Conservation (phyloP, 2,888 invertebrate genomes). For the Smittia sp. region DNA sequence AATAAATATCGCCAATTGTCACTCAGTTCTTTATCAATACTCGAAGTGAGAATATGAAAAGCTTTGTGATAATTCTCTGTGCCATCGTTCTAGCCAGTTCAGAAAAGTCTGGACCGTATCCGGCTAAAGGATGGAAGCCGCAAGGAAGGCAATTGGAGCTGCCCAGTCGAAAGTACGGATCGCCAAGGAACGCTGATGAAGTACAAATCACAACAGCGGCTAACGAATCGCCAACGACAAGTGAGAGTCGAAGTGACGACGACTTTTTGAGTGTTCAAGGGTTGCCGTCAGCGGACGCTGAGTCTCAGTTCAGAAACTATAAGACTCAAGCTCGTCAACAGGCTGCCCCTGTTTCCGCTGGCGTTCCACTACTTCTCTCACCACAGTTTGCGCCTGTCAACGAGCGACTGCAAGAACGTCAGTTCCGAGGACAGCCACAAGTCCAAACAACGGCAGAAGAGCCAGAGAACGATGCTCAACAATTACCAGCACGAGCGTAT, state of each 20-base stretch:
- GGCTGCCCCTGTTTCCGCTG: constrained; percentile 11
- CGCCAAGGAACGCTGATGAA: background rate
- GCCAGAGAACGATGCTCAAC: constrained; percentile 23
- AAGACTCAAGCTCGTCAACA: constrained; percentile 5
- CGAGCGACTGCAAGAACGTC: background rate
- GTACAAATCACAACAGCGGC: constrained; percentile 8
- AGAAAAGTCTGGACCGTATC: constrained; percentile 47
- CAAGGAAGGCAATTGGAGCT: constrained; percentile 49
- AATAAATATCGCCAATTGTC: background rate
- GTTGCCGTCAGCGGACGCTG: constrained; percentile 42
- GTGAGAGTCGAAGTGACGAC: constrained; percentile 13
- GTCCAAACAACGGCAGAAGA: background rate
- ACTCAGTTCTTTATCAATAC: constrained; percentile 27
- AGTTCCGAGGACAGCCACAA: constrained; percentile 30
- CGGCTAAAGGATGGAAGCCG: constrained; percentile 53
- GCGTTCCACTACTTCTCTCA: constrained; percentile 25
- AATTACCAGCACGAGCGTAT: constrained; percentile 44
- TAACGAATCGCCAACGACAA: constrained; percentile 26
- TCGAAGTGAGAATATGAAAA: constrained; percentile 20
- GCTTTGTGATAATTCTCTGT: constrained; percentile 25
- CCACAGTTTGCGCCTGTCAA: constrained; percentile 31
- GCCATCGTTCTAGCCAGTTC: background rate
- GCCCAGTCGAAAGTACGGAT: constrained; percentile 45
- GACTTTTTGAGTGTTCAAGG: constrained; percentile 44
- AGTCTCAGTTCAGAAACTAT: constrained; percentile 37